Evolutionary conservation across 1,140 invertebrate genomes (phyloP), one percentile per base, ranked within the genome.

Genomic region (Cotesia vestalis): DNA sequence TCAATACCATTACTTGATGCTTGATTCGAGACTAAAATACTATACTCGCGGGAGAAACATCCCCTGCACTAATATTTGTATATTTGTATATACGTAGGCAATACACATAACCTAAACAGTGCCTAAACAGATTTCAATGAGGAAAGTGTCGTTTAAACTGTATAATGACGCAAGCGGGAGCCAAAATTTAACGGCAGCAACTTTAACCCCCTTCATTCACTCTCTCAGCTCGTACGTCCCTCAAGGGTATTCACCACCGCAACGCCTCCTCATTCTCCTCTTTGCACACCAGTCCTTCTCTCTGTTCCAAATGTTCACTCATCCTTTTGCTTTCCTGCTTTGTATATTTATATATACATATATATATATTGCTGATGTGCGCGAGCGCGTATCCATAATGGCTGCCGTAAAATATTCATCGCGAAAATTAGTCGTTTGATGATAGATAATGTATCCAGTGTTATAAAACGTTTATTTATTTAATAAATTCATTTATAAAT

Each of bases 381-480:
- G 51, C 14, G 59, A 66, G 63, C 46, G 63, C 63, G 40, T 66
- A 14, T 57, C 66, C 27, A 78, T 81, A 81, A 81, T 81, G 79
- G 79, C 78, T 78, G 79, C 72, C 78, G 80, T 81, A 81, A 81
- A 81, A 81, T 81, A 81, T 81, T 81, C 81, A 80, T 81, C 78
- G 78, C 75, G 75, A 75, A 81, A 81, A 81, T 81, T 81, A 81
- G 80, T 78, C 80, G 76, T 74, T 64, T 77, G 79, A 80, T 80
- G 79, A 81, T 78, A 76, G 78, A 80, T 79, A 64, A 64, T 36
- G 35, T 35, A 46, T 6, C 40, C 40, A 46, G 40, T 46, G 11
- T 46, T 46, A 46, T 46, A 46, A 46, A 46, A 46, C 40, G 40
- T 46, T 46, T 46, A 46, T 46, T 46, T 46, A 46, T 46, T 46